phyloP scores from a whole-genome alignment of 2,888 invertebrate genomes.

The Phortica magna region DNA sequence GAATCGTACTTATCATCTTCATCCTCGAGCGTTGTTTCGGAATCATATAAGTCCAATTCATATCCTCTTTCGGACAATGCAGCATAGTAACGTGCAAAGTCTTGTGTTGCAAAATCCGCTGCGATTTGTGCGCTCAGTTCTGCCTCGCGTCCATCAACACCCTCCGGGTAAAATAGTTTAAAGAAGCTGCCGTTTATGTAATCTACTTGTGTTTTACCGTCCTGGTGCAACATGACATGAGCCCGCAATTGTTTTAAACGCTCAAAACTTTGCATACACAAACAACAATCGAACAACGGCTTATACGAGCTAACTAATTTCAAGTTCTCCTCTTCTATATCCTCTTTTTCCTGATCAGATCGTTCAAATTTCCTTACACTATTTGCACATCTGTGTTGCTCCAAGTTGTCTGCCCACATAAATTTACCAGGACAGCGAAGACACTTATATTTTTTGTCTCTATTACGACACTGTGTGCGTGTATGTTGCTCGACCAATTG shows the following conservation, averaged over 20 bases:
- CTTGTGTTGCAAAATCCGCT: conserved; percentile 58
- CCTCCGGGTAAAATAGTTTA: conserved; percentile 42
- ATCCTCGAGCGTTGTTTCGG: conserved; percentile 67
- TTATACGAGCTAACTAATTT: not conserved
- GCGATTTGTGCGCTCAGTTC: conserved; percentile 55
- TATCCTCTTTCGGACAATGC: conserved; percentile 70
- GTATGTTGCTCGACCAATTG: conserved; percentile 79
- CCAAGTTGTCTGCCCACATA: conserved; percentile 72
- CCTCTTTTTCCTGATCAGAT: conserved; percentile 15
- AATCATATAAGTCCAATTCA: conserved; percentile 74
- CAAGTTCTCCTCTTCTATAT: not conserved
- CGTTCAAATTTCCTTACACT: conserved; percentile 38
- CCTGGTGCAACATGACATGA: conserved; percentile 61
- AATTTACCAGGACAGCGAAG: conserved; percentile 73
- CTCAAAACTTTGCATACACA: conserved; percentile 58
- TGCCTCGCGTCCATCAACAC: conserved; percentile 39
- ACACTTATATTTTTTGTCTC: conserved; percentile 66
- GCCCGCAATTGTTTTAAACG: conserved; percentile 57
- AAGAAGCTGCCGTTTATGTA: conserved; percentile 58
- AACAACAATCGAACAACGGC: conserved; percentile 55
- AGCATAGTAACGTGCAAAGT: conserved; percentile 68
- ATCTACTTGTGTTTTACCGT: conserved; percentile 63
- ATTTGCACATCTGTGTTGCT: conserved; percentile 67
- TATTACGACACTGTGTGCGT: conserved; percentile 75
- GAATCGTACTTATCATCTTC: conserved; percentile 39